Percentiles rank a stretch among this genome's conserved stretches.
phyloP scores from a whole-genome alignment of 2,888 invertebrate species.

The Tinea semifulvella region DNA sequence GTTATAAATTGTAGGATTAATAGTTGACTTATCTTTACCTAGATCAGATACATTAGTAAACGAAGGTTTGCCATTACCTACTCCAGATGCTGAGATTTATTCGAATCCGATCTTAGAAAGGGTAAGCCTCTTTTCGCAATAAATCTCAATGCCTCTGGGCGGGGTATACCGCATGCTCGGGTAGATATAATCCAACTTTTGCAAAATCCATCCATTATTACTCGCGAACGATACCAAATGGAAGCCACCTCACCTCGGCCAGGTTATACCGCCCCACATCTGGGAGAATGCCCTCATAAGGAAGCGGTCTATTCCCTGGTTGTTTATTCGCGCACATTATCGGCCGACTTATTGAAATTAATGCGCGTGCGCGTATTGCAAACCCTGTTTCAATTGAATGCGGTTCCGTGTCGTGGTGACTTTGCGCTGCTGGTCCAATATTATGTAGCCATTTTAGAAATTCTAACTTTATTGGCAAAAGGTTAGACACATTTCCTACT shows the following conservation, averaged over 20 bases:
- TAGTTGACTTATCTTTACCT: conserved; percentile 10
- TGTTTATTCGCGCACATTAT: conserved; percentile 17
- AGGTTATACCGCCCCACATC: conserved; percentile 15
- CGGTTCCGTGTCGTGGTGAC: conserved; percentile 10
- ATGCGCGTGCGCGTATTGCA: conserved; percentile 14
- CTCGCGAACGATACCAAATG: neutral
- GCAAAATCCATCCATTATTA: neutral
- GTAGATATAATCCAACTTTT: conserved; percentile 7
- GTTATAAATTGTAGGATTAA: neutral
- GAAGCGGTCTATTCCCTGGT: conserved; percentile 15
- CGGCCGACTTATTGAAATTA: conserved; percentile 18
- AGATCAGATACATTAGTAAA: conserved; percentile 8
- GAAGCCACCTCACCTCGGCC: neutral
- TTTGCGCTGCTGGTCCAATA: neutral
- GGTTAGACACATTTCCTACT: conserved; percentile 8
- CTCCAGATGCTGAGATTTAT: conserved; percentile 12
- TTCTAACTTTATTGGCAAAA: conserved; percentile 9
- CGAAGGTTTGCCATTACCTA: conserved; percentile 13
- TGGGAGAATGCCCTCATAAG: conserved; percentile 16
- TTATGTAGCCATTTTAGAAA: conserved; percentile 10
- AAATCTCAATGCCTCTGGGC: conserved; percentile 13
- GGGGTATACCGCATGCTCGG: neutral
- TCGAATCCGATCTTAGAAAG: conserved; percentile 9
- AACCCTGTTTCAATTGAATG: conserved; percentile 12
- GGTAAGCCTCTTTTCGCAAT: conserved; percentile 13